Evolutionary conservation across 2,797 vertebrate genomes (phyloP), one percentile per base, ranked within the genome.

Genomic region (Pelochelys cantorii): DNA sequence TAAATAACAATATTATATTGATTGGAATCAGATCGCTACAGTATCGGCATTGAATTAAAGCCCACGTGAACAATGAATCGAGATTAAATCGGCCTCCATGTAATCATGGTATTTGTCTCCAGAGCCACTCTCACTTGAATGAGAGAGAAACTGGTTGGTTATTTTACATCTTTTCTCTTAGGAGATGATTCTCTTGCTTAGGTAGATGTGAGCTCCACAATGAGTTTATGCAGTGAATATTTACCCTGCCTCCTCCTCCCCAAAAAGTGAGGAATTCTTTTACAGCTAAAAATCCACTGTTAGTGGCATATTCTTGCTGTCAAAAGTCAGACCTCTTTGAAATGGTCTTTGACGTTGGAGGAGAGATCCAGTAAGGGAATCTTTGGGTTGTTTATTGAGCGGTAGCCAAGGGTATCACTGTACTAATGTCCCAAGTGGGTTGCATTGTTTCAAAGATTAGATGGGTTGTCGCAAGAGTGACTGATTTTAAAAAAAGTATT

Each of bases 51-150:
- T 77, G 79, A 56, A 57, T 60, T 68, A 85, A 80, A 85, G 56
- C 42, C 12, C 25, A 87, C 62, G 56, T 89, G 89, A 87, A 83
- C 68, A 75, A 85, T 59, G 71, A 84, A 23, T 84, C 85, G 81
- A 31, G 52, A 62, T 42, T 88, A 53, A 84, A 75, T 82, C 60
- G 55, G 18, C 31, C 8, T 22, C 4, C 54, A 5, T 62, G 12
- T 34, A 25, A 93, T 86, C 42, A 42, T 75, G 29, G 23, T 57
- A 5, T 42, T 13, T 85, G 81, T 7, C n/a, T 12, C 18, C 68
- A 37, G 18, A 37, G 34, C 68, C 3, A 37, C 68, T 37, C 10
- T 71, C 20, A 71, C 68, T 37, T 71, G 68, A 71, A 22, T 18
- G 18, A 20, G 59, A 84, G 71, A 42, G 31, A 77, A 83, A 42